Conservation (phyloP, 2,888 invertebrate genomes). For the Drosophila trichaetosa region DNA sequence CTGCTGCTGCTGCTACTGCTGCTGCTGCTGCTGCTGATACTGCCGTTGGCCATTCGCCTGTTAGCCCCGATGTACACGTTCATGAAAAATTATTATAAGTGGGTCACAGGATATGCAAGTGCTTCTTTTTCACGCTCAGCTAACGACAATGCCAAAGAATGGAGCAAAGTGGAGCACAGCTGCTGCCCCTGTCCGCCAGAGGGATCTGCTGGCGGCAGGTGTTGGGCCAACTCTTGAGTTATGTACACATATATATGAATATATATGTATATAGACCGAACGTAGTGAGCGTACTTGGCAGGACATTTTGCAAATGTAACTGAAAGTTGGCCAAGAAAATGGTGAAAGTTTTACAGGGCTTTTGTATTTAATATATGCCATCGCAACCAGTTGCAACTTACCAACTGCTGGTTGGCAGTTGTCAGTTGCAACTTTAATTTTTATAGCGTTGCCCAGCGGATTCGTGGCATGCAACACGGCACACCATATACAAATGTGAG, state of each 20-base stretch:
- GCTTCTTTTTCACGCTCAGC: slow-evolving; percentile 76
- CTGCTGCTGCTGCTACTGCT: slow-evolving; percentile 22
- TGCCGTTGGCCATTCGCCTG: slow-evolving; percentile 46
- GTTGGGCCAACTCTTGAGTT: slow-evolving; percentile 60
- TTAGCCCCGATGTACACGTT: slow-evolving; percentile 53
- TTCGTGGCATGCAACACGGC: slow-evolving; percentile 8
- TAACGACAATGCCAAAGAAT: slow-evolving; percentile 61
- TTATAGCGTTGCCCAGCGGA: slow-evolving; percentile 22
- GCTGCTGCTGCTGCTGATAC: slow-evolving; percentile 7
- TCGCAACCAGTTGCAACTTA: slow-evolving; percentile 41
- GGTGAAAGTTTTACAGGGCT: slow-evolving; percentile 72
- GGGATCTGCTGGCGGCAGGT: slow-evolving; percentile 42
- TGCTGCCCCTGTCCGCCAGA: slow-evolving; percentile 44
- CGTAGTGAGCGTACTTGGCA: slow-evolving; percentile 54
- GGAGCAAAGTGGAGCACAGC: slow-evolving; percentile 31
- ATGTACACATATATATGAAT: slow-evolving; percentile 31
- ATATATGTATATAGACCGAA: not conserved
- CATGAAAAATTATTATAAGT: slow-evolving; percentile 81
- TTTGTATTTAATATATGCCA: slow-evolving; percentile 67
- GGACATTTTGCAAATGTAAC: slow-evolving; percentile 76
- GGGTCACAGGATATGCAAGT: slow-evolving; percentile 83
- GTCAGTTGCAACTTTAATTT: slow-evolving; percentile 63
- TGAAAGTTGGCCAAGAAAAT: slow-evolving; percentile 77
- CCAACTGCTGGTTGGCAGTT: slow-evolving; percentile 32
- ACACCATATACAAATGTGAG: slow-evolving; percentile 9